These are phyloP conservation scores for Eulemur coronatus DNA, from an alignment of 2,797 vertebrate species.

Conservation along the genomic window DNA sequence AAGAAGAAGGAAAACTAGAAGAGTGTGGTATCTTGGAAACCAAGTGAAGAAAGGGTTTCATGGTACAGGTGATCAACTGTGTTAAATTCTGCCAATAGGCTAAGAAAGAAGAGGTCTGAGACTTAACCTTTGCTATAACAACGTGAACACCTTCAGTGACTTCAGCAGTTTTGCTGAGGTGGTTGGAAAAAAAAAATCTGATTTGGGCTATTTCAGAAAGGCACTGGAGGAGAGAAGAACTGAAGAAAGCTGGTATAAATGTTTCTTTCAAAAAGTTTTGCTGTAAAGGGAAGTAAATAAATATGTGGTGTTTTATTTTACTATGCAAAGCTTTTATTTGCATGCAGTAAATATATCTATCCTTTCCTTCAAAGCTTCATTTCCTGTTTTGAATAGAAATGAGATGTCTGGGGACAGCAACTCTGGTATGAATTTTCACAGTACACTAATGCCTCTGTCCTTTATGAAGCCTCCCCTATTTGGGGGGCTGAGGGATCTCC, in stretches of 20 bases:
- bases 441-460: constrained; percentile 35
- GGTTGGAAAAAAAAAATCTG: not conserved
- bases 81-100: constrained; percentile 7
- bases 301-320: constrained; percentile 64
- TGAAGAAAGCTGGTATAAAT: not conserved
- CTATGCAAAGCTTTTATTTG: constrained; percentile 60
- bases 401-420: constrained; percentile 41
- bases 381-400: constrained; percentile 57
- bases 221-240: not conserved
- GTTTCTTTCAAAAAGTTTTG: constrained; percentile 17
- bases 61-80: not conserved
- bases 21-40: not conserved
- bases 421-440: constrained; percentile 40
- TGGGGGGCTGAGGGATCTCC: not conserved
- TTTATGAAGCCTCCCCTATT: constrained; percentile 41
- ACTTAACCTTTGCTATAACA: not conserved
- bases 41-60: constrained; percentile 38
- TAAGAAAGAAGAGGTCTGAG: not conserved
- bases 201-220: constrained; percentile 48
- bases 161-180: constrained; percentile 20
- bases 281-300: constrained; percentile 67
- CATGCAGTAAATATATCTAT: constrained; percentile 62
- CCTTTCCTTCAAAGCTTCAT: constrained; percentile 50
- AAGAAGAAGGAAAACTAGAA: not conserved
- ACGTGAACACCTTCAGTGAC: not conserved